Evolutionary conservation across 1,140 invertebrate species (phyloP).

Genomic region (Zaprionus africanus): DNA sequence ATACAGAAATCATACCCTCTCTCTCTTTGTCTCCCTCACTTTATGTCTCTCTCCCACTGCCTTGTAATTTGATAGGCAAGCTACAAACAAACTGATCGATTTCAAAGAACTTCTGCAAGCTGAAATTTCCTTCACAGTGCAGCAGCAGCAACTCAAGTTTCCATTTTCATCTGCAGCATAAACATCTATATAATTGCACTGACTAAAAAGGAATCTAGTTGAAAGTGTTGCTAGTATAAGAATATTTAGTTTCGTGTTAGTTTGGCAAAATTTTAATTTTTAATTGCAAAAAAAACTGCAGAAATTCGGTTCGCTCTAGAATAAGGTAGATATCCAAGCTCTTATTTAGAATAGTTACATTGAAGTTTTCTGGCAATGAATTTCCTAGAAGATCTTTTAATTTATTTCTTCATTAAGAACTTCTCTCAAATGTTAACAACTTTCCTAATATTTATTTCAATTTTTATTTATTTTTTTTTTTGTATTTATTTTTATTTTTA

Average conservation of each 20-base stretch:
- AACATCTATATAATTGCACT: background rate
- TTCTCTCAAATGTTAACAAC: too few species aligned
- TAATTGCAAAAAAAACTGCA: too few species aligned
- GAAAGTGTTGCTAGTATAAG: background rate
- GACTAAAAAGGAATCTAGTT: background rate
- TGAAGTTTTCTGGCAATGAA: too few species aligned
- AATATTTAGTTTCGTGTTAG: background rate
- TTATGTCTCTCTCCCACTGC: background rate
- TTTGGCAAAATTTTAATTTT: background rate
- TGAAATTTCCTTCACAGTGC: background rate
- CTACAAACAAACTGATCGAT: background rate
- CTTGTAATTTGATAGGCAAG: background rate
- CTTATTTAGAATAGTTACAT: too few species aligned
- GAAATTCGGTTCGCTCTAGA: too few species aligned
- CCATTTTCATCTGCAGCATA: background rate
- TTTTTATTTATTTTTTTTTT: too few species aligned
- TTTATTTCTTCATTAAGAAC: too few species aligned
- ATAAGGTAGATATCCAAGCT: too few species aligned
- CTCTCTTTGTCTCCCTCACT: background rate
- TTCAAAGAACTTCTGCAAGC: slow-evolving; percentile 12
- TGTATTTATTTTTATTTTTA: too few species aligned
- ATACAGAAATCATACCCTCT: background rate
- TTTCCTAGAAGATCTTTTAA: too few species aligned
- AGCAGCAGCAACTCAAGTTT: background rate
- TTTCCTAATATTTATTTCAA: too few species aligned